Evolutionary conservation across 2,797 vertebrate species (phyloP), one percentile per base, ranked within the genome.

Genomic region (Tympanoctomys barrerae): DNA sequence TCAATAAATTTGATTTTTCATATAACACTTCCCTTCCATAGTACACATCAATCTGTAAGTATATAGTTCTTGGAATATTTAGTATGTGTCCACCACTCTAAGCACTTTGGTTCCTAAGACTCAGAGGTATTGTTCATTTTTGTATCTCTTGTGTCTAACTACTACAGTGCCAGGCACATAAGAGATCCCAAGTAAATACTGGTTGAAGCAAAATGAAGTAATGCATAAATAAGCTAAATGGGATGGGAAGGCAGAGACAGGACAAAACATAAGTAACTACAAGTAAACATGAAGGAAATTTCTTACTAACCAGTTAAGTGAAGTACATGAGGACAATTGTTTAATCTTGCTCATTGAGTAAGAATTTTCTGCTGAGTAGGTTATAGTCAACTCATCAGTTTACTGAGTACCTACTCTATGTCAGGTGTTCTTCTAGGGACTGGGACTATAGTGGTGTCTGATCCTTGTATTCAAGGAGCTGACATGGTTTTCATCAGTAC

Each of bases 11-110:
- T 89, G 64, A 52, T 75, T 66, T 90, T 94, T 89, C 59, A 84
- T 7, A 3, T 39, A 61, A 73, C 28, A 64, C 21, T 78, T 11
- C 42, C 85, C 54, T 68, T 70, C 42, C 39, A 87, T 3, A 71
- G 79, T 42, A 91, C 73, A 86, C 26, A 80, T 59, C 46, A 71
- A 89, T 54, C 42, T 80, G 19, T 85, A 94, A 88, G 82, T 68
- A 24, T 14, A 92, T 13, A 90, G 54, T 73, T 90, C 8, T 85
- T 13, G 83, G 79, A 70, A 46, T 90, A 86, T 68, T 79, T 95
- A 77, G 24, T 62, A 54, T 54, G 21, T 85, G 31, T 85, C 61
- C 85, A 33, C 71, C 18, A 36, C 10, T 57, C 24, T 26, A 71
- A 79, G 90, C 36, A 54, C 73, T 75, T 78, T 28, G 57, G 57